Evolutionary conservation across 2,888 invertebrate species (phyloP).

Genomic region (Branchipolynoe longqiensis): DNA sequence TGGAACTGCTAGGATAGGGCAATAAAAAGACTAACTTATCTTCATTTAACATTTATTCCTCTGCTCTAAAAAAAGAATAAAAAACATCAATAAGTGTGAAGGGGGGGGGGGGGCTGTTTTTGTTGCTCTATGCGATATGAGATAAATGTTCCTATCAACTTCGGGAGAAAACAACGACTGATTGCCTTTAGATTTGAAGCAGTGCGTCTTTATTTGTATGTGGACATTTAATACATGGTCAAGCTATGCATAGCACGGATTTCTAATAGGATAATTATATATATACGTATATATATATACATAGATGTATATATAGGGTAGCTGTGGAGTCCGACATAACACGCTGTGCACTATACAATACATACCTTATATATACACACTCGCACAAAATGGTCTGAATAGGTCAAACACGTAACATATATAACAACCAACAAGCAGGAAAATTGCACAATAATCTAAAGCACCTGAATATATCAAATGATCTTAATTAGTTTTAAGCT

Average conservation of each 20-base stretch:
- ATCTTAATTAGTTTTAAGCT: neutral
- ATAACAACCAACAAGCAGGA: conserved; percentile 27
- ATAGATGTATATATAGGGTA: neutral
- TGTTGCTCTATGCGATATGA: no score
- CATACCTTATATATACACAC: neutral
- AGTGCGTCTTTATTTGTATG: conserved; percentile 26
- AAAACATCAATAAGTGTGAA: no score
- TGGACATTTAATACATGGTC: conserved; percentile 15
- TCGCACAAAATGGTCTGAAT: neutral
- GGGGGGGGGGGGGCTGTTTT: neutral
- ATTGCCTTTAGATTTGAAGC: neutral
- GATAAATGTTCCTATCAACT: no score
- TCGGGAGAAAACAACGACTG: no score
- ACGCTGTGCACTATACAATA: conserved; percentile 35
- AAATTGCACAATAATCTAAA: conserved; percentile 38
- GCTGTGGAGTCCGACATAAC: neutral
- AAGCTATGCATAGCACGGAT: neutral
- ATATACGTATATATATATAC: no score
- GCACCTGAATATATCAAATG: neutral
- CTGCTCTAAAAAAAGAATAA: no score
- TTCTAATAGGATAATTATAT: no score
- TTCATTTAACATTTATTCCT: no score
- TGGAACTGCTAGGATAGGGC: no score
- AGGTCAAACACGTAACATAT: neutral
- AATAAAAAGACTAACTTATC: no score